Conservation (phyloP, 2,113 vertebrate genomes). For the Prinia subflava region DNA sequence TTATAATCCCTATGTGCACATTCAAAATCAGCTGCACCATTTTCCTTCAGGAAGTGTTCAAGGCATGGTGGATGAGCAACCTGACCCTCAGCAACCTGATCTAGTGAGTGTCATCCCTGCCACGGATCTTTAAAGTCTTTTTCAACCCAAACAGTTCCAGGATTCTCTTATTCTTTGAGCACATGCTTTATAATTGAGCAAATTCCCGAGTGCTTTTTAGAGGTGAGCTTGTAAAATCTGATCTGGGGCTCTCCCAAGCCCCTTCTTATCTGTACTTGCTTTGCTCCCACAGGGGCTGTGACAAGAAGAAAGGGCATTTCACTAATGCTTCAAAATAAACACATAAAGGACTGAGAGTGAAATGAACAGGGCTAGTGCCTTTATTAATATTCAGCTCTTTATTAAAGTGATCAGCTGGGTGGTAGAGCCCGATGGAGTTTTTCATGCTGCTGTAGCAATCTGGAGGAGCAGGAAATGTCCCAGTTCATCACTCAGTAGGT, state of each 20-base stretch:
- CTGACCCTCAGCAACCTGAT: neutral
- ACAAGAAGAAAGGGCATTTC: neutral
- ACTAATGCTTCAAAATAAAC: neutral
- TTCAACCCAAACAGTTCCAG: neutral
- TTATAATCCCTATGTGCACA: neutral
- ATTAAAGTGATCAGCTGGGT: too few relatives aligned
- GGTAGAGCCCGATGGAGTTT: too few relatives aligned
- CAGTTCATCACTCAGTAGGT: too few relatives aligned
- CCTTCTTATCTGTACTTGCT: neutral
- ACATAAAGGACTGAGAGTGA: neutral
- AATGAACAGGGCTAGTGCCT: too few relatives aligned
- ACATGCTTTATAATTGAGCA: neutral
- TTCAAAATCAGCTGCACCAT: neutral
- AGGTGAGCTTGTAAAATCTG: neutral
- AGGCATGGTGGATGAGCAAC: neutral
- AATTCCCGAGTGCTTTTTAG: neutral
- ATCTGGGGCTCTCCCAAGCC: neutral
- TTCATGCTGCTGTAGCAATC: too few relatives aligned
- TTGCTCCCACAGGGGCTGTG: neutral
- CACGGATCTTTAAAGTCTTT: neutral
- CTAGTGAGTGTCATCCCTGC: neutral
- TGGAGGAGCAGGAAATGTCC: too few relatives aligned
- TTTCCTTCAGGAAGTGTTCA: neutral
- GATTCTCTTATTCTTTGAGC: neutral
- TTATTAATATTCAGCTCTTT: too few relatives aligned